Percentiles rank a stretch among this genome's conserved stretches.
These are phyloP conservation scores for Urosaurus nigricauda DNA, from an alignment of 2,797 vertebrate species.

Conservation along the genomic window DNA sequence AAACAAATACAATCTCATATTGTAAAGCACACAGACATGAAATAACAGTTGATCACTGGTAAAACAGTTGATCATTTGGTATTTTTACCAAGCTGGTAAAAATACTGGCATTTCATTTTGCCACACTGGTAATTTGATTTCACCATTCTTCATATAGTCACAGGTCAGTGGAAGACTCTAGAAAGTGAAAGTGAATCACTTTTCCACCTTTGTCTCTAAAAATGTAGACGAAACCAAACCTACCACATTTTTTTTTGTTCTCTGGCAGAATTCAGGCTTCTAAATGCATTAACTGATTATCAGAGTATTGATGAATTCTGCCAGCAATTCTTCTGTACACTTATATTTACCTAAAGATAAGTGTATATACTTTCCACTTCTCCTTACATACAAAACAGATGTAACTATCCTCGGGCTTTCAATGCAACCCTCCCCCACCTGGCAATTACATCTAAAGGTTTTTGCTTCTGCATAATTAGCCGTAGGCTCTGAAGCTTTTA, in stretches of 20 bases:
- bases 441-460: not conserved
- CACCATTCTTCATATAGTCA: not conserved
- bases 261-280: not conserved
- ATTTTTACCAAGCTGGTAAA: not conserved
- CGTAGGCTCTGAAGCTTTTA: constrained; percentile 23
- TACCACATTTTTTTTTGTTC: constrained; percentile 19
- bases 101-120: not conserved
- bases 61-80: too few species aligned
- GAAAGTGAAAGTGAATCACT: not conserved
- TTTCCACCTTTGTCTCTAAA: not conserved
- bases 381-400: too few species aligned
- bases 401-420: too few species aligned
- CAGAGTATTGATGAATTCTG: not conserved
- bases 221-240: not conserved
- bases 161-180: not conserved
- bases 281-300: constrained; percentile 2
- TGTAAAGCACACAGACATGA: not conserved
- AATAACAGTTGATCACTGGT: not conserved
- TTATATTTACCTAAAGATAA: constrained; percentile 6
- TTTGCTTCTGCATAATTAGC: not conserved
- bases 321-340: not conserved
- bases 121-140: not conserved
- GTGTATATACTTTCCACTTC: not conserved
- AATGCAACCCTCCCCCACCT: too few species aligned
- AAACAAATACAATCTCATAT: not conserved